Base-by-base conservation (phyloP, 2,113 vertebrate genomes). In the Cyanoramphus novaezelandiae region DNA sequence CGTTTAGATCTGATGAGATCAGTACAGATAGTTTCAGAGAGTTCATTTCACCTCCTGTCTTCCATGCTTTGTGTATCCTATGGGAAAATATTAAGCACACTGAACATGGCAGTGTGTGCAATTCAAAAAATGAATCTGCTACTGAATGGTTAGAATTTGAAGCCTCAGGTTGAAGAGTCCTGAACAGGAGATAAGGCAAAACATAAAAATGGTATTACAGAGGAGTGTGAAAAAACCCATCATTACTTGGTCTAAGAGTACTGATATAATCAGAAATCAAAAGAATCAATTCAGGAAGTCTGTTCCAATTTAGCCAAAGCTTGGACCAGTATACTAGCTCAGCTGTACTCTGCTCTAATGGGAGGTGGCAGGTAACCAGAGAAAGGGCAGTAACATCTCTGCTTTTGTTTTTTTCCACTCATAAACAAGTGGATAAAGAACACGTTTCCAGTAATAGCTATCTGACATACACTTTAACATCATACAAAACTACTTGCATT, bases 191-290 rank as follows among this genome's bases (percentile, higher is more conserved):
- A 82, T 72, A 85, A 55, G 27, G 35, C 10, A 84, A 87, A 93
- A 90, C 1, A 8, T 68, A 88, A 93, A 91, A 93, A 80, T 21
- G 12, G 15, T 80, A 72, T 53, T 71, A 50, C 7, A 86, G 29
- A 59, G 12, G 28, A 91, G 27, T 19, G 70, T 79, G 52, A 94
- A 94, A 96, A 90, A 59, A 35, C 10, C 65, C 43, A 41, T 65
- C 75, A 80, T 79, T 46, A 80, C 62, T 85, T 85, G 78, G 95
- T 92, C 67, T 86, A 69, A 93, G 52, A 82, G 67, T 35, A 72
- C 35, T 19, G 85, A 82, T 82, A 78, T 10, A 87, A 90, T 85
- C 0, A 84, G 69, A 88, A 90, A 88, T 75, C 59, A 86, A 55
- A 88, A 86, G 37, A 81, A 86, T 74, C 50, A 75, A n/a, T 75